A percentile compares a stretch with the other conserved stretches of the same genome.
Evolutionary conservation across 1,140 invertebrate genomes (phyloP).

Genomic region (Acromyrmex echinatior): DNA sequence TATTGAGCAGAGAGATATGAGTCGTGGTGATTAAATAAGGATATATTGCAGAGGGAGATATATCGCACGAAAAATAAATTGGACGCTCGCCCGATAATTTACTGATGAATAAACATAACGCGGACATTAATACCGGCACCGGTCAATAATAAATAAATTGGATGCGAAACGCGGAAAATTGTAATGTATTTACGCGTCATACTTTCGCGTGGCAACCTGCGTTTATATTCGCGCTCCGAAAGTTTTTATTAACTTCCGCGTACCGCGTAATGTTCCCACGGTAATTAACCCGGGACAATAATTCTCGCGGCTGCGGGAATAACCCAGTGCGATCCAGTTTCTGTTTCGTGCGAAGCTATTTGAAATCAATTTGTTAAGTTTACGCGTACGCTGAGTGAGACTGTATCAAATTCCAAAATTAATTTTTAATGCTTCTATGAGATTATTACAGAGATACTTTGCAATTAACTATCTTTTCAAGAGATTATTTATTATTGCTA

Average conservation of each 20-base stretch:
- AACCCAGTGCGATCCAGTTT: constrained; percentile 87
- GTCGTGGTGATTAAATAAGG: constrained; percentile 50
- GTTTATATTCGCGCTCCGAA: constrained; percentile 61
- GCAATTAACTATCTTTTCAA: constrained; percentile 1
- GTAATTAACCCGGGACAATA: constrained; percentile 65
- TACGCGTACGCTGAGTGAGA: constrained; percentile 14
- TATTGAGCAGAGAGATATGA: constrained; percentile 26
- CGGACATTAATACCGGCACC: constrained; percentile 57
- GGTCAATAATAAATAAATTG: constrained; percentile 68
- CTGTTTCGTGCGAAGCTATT: constrained; percentile 51
- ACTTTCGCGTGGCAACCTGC: constrained; percentile 57
- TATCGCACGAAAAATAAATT: constrained; percentile 63
- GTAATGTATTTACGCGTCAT: constrained; percentile 66
- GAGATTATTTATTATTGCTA: not conserved
- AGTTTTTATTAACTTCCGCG: constrained; percentile 67
- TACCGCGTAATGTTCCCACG: constrained; percentile 64
- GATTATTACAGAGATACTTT: not conserved
- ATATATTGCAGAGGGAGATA: constrained; percentile 45
- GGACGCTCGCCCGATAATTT: constrained; percentile 63
- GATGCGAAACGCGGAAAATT: constrained; percentile 66
- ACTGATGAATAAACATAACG: constrained; percentile 65
- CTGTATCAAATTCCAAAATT: constrained; percentile 18
- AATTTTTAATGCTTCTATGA: constrained; percentile 18
- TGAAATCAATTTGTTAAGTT: constrained; percentile 63
- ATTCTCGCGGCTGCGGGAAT: constrained; percentile 89